Evolutionary conservation across 1,140 invertebrate species (phyloP).

Genomic region (Ptiloglossa arizonensis): DNA sequence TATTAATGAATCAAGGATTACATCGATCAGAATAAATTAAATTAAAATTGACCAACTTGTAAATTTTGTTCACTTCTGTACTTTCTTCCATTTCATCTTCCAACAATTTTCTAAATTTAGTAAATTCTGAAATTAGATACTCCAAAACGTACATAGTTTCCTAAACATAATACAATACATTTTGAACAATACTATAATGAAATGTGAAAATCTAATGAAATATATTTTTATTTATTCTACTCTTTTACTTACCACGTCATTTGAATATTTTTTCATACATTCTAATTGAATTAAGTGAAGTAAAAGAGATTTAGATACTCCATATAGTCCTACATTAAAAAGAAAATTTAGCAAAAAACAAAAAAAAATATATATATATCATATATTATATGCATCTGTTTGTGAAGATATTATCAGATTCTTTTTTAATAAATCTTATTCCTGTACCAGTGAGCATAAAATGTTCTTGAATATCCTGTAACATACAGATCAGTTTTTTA

Average conservation of each 20-base stretch:
- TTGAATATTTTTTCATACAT: conserved; percentile 82
- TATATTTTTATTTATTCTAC: conserved; percentile 70
- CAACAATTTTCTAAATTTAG: conserved; percentile 71
- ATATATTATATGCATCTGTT: neutral
- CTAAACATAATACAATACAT: conserved; percentile 55
- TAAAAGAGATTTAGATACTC: conserved; percentile 83
- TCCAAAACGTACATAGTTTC: conserved; percentile 46
- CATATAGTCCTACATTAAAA: conserved; percentile 80
- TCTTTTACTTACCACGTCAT: conserved; percentile 70
- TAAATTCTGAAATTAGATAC: conserved; percentile 70
- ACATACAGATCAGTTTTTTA: conserved; percentile 76
- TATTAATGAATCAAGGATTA: conserved; percentile 32
- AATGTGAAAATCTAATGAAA: conserved; percentile 30
- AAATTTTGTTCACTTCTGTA: conserved; percentile 60
- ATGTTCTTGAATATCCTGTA: conserved; percentile 80
- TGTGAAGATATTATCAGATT: too few relatives aligned
- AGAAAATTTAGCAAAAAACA: conserved; percentile 32
- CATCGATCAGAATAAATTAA: conserved; percentile 17
- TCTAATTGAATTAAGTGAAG: conserved; percentile 85
- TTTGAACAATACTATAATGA: neutral
- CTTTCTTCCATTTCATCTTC: conserved; percentile 68
- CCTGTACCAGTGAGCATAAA: neutral
- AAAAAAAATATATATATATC: conserved; percentile 1
- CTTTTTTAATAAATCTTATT: too few relatives aligned
- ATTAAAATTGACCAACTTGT: conserved; percentile 52